phyloP scores from a whole-genome alignment of 2,888 invertebrate species.

The Cepaea hortensis region DNA sequence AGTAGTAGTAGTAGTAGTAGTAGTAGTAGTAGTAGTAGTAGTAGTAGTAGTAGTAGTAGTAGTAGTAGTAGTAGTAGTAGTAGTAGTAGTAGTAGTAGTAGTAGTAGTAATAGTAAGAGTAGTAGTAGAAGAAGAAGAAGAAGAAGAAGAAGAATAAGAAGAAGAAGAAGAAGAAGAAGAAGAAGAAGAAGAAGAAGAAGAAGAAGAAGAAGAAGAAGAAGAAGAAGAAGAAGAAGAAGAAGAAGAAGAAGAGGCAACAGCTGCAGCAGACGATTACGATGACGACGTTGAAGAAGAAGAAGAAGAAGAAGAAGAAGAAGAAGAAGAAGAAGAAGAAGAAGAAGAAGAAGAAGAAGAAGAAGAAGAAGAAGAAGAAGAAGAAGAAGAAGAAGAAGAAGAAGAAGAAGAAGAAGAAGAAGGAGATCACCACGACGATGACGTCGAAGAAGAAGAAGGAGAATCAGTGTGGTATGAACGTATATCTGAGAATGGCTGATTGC shows the following conservation, averaged over 20 bases:
- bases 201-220: constrained; percentile 34
- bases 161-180: constrained; percentile 19
- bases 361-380: constrained; percentile 43
- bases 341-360: constrained; percentile 43
- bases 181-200: constrained; percentile 34
- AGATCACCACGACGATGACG: background rate
- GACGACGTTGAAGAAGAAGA: constrained; percentile 2
- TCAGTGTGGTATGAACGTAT: too few relatives aligned
- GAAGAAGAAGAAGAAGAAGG: constrained; percentile 35
- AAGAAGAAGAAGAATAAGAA: too few relatives aligned
- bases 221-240: constrained; percentile 17
- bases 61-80: constrained; percentile 22
- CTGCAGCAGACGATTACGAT: background rate
- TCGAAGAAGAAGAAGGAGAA: too few relatives aligned
- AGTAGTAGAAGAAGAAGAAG: too few relatives aligned
- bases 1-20: constrained; percentile 5
- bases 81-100: constrained; percentile 20
- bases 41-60: constrained; percentile 25
- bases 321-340: constrained; percentile 31
- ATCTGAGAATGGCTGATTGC: too few relatives aligned
- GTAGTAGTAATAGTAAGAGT: background rate
- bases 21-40: constrained; percentile 26
- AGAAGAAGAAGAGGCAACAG: background rate
- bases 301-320: constrained; percentile 20
- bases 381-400: constrained; percentile 38